phyloP scores from a whole-genome alignment of 2,888 invertebrate genomes.

The Luffia ferchaultella region DNA sequence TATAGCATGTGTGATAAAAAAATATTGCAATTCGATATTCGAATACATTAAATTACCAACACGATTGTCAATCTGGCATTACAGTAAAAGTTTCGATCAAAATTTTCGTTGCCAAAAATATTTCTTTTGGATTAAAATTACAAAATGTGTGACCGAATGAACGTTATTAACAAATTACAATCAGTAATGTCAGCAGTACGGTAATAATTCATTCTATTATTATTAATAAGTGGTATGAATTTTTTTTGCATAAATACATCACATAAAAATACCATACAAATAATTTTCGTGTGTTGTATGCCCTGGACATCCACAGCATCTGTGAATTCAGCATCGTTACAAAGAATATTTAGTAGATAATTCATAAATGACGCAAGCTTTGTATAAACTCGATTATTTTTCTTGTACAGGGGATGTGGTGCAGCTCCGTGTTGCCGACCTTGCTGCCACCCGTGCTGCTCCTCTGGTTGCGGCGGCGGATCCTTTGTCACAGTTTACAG shows the following conservation, averaged over 20 bases:
- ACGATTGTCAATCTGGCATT: neutral
- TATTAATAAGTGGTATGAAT: neutral
- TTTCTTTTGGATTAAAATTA: neutral
- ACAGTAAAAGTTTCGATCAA: slow-evolving; percentile 20
- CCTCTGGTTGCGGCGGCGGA: slow-evolving; percentile 18
- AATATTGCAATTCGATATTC: no score
- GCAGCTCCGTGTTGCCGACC: slow-evolving; percentile 18
- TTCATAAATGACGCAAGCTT: neutral
- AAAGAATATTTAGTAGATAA: neutral
- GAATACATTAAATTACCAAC: no score
- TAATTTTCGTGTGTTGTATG: neutral
- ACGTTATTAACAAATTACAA: slow-evolving; percentile 40
- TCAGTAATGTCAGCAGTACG: slow-evolving; percentile 42
- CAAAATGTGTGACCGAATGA: slow-evolving; percentile 51
- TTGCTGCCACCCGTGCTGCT: slow-evolving; percentile 23
- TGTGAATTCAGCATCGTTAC: neutral
- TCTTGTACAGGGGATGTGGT: slow-evolving; percentile 26
- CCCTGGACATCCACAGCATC: neutral
- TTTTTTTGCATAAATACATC: neutral
- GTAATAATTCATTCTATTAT: slow-evolving; percentile 23
- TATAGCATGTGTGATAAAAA: no score
- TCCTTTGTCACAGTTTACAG: slow-evolving; percentile 62
- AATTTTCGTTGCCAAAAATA: slow-evolving; percentile 17
- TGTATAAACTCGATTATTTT: neutral
- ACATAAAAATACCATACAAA: no score